Percentiles rank a stretch among this genome's conserved stretches.
phyloP scores from a whole-genome alignment of 2,113 vertebrate species.

The Meles meles region DNA sequence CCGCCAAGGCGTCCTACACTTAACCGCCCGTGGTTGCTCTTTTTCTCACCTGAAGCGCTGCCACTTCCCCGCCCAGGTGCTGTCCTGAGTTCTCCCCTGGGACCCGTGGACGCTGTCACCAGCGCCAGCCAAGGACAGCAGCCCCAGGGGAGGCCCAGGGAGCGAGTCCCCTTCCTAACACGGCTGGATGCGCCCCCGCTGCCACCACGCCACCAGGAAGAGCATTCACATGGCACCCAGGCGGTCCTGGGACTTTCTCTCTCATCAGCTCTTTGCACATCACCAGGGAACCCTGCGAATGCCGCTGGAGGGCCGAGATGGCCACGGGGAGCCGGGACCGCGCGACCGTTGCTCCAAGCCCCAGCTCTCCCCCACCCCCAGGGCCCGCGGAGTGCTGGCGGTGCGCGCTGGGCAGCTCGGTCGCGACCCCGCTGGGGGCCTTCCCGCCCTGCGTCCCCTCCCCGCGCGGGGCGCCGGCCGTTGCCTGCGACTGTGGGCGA shows the following conservation, averaged over 20 bases:
- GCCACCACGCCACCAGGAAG: background rate
- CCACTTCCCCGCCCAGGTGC: background rate
- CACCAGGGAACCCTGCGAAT: background rate
- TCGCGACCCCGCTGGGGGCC: rapidly evolving
- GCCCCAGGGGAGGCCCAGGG: background rate
- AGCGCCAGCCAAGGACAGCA: background rate
- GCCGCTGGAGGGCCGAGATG: rapidly evolving
- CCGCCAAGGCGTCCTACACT: background rate
- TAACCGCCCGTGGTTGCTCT: background rate
- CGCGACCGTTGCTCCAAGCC: background rate
- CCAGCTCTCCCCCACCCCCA: no score
- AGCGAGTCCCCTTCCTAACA: background rate
- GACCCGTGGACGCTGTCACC: background rate
- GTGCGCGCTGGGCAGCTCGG: background rate
- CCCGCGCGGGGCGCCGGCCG: background rate
- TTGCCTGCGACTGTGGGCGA: background rate
- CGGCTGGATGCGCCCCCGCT: background rate
- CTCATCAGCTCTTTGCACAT: background rate
- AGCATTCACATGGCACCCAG: background rate
- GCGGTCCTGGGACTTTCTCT: background rate
- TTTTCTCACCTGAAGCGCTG: conserved; percentile 30
- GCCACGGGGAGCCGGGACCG: background rate
- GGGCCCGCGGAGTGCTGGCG: rapidly evolving
- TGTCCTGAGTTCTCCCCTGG: background rate
- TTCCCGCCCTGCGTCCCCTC: background rate